Evolutionary conservation across 2,113 vertebrate species (phyloP), one percentile per base, ranked within the genome.

Genomic region (Coracopsis vasa): DNA sequence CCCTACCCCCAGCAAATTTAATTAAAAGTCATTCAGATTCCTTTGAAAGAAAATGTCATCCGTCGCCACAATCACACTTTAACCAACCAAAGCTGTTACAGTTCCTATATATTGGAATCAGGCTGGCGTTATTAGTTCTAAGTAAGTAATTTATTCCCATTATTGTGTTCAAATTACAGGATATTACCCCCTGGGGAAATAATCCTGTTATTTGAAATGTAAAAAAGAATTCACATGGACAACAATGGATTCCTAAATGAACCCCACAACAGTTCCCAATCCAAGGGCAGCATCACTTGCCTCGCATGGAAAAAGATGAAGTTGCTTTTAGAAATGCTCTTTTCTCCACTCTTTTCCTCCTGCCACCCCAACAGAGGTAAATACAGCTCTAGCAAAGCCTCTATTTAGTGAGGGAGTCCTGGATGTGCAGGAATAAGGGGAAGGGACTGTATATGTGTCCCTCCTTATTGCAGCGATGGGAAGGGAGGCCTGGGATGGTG

Each of bases 141-240:
- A 97, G 97, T 97, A 94, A 97, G 97, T 97, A 97, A 97, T 97
- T 96, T 97, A 97, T 97, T 97, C 96, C 96, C 94, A 94, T 97
- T 97, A 95, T 97, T 97, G 95, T 96, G 92, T 97, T 97, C 97
- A 97, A 97, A 97, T 96, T 96, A 97, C 92, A 97, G 96, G 95
- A 95, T 97, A 96, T 97, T 97, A 96, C 94, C 95, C 95, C 97
- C 96, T 85, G 90, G 93, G 95, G 96, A 95, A 97, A 97, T 97
- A 97, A 97, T 97, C 97, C 92, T 92, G 86, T 95, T 97, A 96
- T 97, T 96, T 96, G 97, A 97, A 97, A 97, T 96, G 94, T 95
- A 97, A 95, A 97, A 94, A 96, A 92, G 95, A 95, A 96, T 97
- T 96, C 94, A 89, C 92, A 94, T 82, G 92, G 95, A 95, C 93